Conservation (phyloP, 1,140 invertebrate species). For the Anagrus nilaparvatae region DNA sequence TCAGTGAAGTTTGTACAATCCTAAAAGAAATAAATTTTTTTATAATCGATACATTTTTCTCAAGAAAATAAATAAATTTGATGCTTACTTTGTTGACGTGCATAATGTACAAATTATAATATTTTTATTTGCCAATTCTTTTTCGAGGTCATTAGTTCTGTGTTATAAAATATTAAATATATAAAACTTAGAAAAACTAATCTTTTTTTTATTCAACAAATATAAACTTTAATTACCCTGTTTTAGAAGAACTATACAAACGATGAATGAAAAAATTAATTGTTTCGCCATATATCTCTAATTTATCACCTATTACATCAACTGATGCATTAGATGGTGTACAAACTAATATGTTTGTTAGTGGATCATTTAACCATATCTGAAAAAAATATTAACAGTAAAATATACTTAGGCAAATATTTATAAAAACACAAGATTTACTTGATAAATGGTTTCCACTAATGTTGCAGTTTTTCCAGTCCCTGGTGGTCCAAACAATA, state of each 20-base stretch:
- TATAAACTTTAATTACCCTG: constrained; percentile 20
- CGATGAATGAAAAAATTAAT: not conserved
- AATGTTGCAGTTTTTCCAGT: constrained; percentile 72
- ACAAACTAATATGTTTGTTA: not conserved
- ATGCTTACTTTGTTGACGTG: no score
- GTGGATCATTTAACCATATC: constrained; percentile 33
- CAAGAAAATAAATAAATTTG: no score
- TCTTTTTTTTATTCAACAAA: constrained; percentile 17
- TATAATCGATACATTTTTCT: no score
- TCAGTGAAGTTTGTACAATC: no score
- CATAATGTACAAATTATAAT: no score
- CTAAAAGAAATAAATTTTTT: no score
- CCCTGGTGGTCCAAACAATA: constrained; percentile 70
- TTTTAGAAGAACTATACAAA: constrained; percentile 36
- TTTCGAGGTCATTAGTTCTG: no score
- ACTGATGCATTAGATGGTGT: not conserved
- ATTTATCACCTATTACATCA: not conserved
- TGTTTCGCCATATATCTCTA: not conserved
- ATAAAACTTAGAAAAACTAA: constrained; percentile 1
- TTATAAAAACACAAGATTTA: no score
- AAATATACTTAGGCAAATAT: no score
- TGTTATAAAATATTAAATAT: no score
- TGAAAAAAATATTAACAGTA: constrained; percentile 28
- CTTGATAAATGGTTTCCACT: constrained; percentile 59
- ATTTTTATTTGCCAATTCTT: no score